Conservation (phyloP, 2,888 invertebrate genomes). For the Plutella xylostella region DNA sequence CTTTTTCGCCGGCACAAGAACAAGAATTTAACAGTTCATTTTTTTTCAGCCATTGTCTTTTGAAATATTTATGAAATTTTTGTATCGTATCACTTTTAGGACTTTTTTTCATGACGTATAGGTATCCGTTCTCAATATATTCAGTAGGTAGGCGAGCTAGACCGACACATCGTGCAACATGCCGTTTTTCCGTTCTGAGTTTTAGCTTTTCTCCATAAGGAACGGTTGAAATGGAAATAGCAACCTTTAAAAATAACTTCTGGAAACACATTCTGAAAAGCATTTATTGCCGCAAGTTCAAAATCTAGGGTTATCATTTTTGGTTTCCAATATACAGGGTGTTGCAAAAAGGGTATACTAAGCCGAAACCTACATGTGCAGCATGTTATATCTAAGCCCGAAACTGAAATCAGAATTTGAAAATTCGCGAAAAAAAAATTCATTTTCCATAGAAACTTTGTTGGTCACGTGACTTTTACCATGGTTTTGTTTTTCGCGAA, state of each 20-base stretch:
- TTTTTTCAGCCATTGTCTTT: constrained; percentile 7
- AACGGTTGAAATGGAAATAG: constrained; percentile 8
- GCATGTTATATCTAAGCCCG: too few species aligned
- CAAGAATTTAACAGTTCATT: constrained; percentile 2
- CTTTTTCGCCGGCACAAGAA: constrained; percentile 1
- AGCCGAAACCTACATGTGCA: too few species aligned
- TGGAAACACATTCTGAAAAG: constrained; percentile 3
- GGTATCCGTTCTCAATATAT: constrained; percentile 1
- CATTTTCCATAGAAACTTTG: too few species aligned
- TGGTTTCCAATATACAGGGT: too few species aligned
- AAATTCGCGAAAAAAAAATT: too few species aligned
- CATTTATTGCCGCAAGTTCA: constrained; percentile 9
- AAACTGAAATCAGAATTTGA: too few species aligned
- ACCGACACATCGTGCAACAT: constrained; percentile 9
- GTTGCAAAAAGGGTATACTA: too few species aligned
- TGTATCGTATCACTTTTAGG: background rate
- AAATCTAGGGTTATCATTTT: constrained; percentile 10
- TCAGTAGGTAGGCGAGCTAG: constrained; percentile 7
- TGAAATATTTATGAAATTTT: background rate
- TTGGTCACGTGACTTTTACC: too few species aligned
- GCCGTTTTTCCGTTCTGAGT: constrained; percentile 5
- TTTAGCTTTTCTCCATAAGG: constrained; percentile 9
- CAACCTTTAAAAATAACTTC: constrained; percentile 8
- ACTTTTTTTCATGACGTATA: background rate
- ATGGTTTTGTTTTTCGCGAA: too few species aligned